A percentile compares a stretch with the other conserved stretches of the same genome.
Conservation (phyloP, 1,140 invertebrate genomes). For the Phymorhynchus buccinoides region DNA sequence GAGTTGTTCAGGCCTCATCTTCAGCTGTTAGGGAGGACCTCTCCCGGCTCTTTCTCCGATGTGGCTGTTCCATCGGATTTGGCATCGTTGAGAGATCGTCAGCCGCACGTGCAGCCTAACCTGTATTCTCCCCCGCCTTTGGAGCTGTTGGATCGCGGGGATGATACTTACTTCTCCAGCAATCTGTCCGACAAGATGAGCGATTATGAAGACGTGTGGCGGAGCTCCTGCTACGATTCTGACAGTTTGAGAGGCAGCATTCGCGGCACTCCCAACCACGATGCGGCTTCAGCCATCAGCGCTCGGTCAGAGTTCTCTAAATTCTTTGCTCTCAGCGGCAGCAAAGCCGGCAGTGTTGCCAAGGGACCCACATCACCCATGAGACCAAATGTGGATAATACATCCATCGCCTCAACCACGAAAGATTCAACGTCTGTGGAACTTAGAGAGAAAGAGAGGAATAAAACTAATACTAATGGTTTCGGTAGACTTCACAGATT, state of each 20-base stretch:
- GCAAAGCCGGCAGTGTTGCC: neutral
- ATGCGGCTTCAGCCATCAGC: neutral
- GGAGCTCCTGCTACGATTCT: constrained; percentile 50
- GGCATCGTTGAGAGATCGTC: neutral
- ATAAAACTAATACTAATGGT: neutral
- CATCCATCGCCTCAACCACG: neutral
- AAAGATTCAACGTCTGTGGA: neutral
- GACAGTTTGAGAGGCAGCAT: constrained; percentile 40
- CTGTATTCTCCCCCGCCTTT: constrained; percentile 71
- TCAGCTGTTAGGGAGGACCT: neutral
- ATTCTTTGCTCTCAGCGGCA: constrained; percentile 25
- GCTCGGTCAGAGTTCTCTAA: constrained; percentile 31
- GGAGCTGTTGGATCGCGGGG: constrained; percentile 59
- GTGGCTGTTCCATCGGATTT: neutral
- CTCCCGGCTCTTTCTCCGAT: constrained; percentile 27
- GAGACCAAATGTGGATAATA: neutral
- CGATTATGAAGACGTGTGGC: constrained; percentile 96
- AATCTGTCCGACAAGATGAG: constrained; percentile 91
- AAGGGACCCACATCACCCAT: neutral
- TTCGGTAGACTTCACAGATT: constrained; percentile 42
- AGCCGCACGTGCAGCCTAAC: constrained; percentile 58
- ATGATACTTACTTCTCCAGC: constrained; percentile 83
- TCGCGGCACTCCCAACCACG: neutral
- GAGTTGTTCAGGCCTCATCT: neutral
- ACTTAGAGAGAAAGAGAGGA: neutral